phyloP scores from a whole-genome alignment of 2,888 invertebrate genomes.

The Zelleria hepariella region DNA sequence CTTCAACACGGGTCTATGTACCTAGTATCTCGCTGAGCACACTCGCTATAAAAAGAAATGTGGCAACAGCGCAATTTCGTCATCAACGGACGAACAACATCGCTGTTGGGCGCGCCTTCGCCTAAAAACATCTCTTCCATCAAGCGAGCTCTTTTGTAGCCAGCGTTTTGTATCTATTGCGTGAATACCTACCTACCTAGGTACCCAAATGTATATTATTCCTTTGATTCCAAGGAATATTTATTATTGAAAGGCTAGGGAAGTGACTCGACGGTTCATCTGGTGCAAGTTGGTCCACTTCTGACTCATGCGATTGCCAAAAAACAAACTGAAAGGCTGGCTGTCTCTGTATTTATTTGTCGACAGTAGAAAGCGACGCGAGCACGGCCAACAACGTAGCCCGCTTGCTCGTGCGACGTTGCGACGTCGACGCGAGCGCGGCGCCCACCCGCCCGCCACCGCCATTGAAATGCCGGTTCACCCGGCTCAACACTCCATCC shows the following conservation, averaged over 20 bases:
- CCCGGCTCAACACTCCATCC: conserved; percentile 9
- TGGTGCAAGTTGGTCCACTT: neutral
- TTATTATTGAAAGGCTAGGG: too few species aligned
- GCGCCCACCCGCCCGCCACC: neutral
- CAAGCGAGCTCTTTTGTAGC: too few species aligned
- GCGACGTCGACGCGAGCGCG: neutral
- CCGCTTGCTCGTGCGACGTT: conserved; percentile 12
- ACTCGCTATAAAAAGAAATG: conserved; percentile 4
- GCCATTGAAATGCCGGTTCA: conserved; percentile 17
- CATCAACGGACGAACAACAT: conserved; percentile 6
- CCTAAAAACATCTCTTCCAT: neutral
- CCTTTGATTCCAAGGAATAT: too few species aligned
- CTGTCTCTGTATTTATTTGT: conserved; percentile 1
- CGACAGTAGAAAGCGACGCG: conserved; percentile 15
- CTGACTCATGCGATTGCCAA: neutral
- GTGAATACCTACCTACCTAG: too few species aligned
- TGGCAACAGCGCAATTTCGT: conserved; percentile 13
- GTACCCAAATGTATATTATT: too few species aligned
- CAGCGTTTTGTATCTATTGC: too few species aligned
- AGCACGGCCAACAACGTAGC: conserved; percentile 4
- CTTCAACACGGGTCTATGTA: too few species aligned
- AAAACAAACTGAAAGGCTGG: neutral
- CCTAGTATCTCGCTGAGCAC: too few species aligned
- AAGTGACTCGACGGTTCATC: too few species aligned
- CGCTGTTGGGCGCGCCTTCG: conserved; percentile 6